Evolutionary conservation across 1,140 invertebrate genomes (phyloP), one percentile per base, ranked within the genome.

Genomic region (Brachionus koreanus): DNA sequence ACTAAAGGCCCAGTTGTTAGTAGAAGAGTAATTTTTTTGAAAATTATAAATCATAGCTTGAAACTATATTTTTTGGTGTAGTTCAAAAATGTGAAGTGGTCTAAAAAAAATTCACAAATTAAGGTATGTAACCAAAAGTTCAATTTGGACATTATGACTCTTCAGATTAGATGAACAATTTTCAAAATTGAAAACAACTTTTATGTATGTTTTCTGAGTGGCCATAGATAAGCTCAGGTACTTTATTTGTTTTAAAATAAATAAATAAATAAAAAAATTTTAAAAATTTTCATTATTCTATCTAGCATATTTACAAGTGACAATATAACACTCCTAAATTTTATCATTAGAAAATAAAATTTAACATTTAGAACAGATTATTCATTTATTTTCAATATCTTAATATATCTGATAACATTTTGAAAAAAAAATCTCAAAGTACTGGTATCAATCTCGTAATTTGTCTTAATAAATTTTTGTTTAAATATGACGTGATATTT

Each of bases 91-190:
- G n/a, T n/a, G n/a, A n/a, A n/a, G n/a, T n/a, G n/a, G n/a, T n/a
- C n/a, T n/a, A n/a, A n/a, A n/a, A n/a, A n/a, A n/a, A n/a, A n/a
- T n/a, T n/a, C n/a, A n/a, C n/a, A n/a, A n/a, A n/a, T 29, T 29
- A 29, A 29, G 3, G 29, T 2, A 29, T 29, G 3, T 3, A 29
- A 29, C 29, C 29, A 29, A 29, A 29, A 3, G 29, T 29, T 99
- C 97, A 96, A 98, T 98, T 85, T 23, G 12, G 29, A 65, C 6
- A 65, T 33, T 7, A n/a, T 10, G 13, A 13, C 6, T 37, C 16
- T 69, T 69, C 9, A 25, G 39, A 42, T 69, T 69, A 16, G 13
- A 37, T 69, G 35, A 37, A 23, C 12, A 69, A 69, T 37, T 2
- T n/a, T 43, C 37, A 16, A 69, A 39, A 42, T 69, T 69, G 4